Conservation (phyloP, 2,888 invertebrate genomes). For the Hyposoter didymator region DNA sequence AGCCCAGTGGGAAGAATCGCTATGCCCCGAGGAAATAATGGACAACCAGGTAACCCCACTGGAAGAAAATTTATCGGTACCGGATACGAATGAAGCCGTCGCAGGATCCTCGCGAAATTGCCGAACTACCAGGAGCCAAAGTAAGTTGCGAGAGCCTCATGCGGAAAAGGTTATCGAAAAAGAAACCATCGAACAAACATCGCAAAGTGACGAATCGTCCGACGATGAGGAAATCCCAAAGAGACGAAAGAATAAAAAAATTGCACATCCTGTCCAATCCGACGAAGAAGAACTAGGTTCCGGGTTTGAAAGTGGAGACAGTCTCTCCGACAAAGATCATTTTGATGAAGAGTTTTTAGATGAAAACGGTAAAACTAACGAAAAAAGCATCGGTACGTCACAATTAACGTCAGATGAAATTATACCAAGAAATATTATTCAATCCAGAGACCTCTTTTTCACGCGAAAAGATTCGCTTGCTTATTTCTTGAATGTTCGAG, state of each 20-base stretch:
- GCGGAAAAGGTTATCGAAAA: background rate
- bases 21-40: background rate
- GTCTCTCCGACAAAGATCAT: background rate
- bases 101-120: background rate
- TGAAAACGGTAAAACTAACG: background rate
- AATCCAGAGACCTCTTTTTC: conserved; percentile 6
- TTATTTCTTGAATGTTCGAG: conserved; percentile 22
- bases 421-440: conserved; percentile 23
- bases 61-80: background rate
- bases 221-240: background rate
- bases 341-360: background rate
- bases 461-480: background rate
- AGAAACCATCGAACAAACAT: background rate
- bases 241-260: background rate
- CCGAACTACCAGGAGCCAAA: conserved; percentile 6
- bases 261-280: too few species aligned
- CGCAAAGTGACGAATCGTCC: background rate
- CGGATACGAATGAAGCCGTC: background rate
- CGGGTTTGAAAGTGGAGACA: background rate
- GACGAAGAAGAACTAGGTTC: background rate
- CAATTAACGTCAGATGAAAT: background rate
- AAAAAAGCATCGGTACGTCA: background rate
- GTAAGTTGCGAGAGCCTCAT: background rate
- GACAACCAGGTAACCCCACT: background rate
- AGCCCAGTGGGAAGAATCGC: background rate